Evolutionary conservation across 1,140 invertebrate species (phyloP), one percentile per base, ranked within the genome.

Genomic region (Oedothorax gibbosus): DNA sequence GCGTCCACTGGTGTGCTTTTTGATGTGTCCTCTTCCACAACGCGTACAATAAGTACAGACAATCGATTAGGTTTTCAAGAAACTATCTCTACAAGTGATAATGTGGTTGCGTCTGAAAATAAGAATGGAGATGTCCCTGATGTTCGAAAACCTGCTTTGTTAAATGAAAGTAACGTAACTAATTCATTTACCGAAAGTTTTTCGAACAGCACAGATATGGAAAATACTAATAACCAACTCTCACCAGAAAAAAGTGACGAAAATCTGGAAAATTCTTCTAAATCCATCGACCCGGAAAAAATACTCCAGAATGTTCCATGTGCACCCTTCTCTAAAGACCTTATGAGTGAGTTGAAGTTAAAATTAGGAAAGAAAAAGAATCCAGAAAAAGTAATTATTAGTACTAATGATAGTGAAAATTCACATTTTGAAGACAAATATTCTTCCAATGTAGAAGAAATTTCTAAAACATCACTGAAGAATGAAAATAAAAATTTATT

Each of bases 311-410:
- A 35, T 35, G 35, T 57, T 73, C 71, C 71, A 21, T 54, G 57
- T 8, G 14, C 54, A 11, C 14, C 14, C 57, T 0, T 57, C 54
- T 73, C 71, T 21, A 73, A 73, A 14, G 57, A 57, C 18, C 20
- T 73, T 7, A 73, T 73, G 71, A 57, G 14, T 73, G 71, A 73
- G 71, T 35, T 73, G 18, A 73, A 73, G n/a, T 10, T 20, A 3
- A 73, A 57, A 73, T 35, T 73, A 20, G 68, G 68, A 51, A 20
- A 9, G 20, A 73, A 57, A 57, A 57, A 73, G 53, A 73, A 73
- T 10, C 8, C 14, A 7, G 12, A 51, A 71, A 18, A 35, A 35
- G 35, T 35, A 2, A 35, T 5, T 5, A 5, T 35, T 35, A 35
- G 35, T 35, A 35, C 35, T 35, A 35, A 35, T 35, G 35, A 35